Base-by-base conservation (phyloP, 1,140 invertebrate genomes). In the Copidosoma floridanum region DNA sequence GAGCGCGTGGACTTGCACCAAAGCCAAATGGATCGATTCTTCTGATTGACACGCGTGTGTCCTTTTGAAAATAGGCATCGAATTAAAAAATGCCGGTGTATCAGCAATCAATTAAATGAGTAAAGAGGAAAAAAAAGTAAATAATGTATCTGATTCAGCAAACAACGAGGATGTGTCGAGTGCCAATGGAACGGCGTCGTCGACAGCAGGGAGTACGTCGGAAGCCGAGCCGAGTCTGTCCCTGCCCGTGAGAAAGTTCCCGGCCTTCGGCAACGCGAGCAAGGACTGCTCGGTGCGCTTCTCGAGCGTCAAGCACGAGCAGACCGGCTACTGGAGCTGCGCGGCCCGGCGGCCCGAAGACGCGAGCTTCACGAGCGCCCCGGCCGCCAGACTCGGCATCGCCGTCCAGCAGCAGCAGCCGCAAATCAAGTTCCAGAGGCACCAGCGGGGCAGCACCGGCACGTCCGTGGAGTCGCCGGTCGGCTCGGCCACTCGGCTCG, bases 221-320 rank as follows among this genome's bases (percentile, higher is more conserved):
- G 12, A 27, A 11, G 12, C 43, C 40, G 26, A 44, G 29, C 12
- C 43, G 12, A 50, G 59, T 23, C 47, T 66, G 18, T 67, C 73
- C 44, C 53, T 79, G 37, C 71, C 76, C 5, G 69, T 80, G 27
- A 68, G 71, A 60, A 67, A 70, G 47, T 79, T 80, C 68, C 70
- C 75, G 43, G 76, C 79, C 35, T 80, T 80, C 62, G 78, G 78
- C 26, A 79, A 79, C 63, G 73, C 75, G 47, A 78, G 75, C 57
- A 78, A 78, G 65, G 78, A 81, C 62, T 81, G 79, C 65, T 78
- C 76, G 41, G 76, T 81, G 23, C 67, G 77, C 61, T 81, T 81
- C 65, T 74, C 72, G 5, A 75, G 75, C 54, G 73, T 70, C 24
- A 72, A 76, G 60, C 67, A 77, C 57, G 78, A 80, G 60, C 78